These are phyloP conservation scores for Neoarius graeffei DNA, from an alignment of 2,113 vertebrate genomes.

Conservation along the genomic window DNA sequence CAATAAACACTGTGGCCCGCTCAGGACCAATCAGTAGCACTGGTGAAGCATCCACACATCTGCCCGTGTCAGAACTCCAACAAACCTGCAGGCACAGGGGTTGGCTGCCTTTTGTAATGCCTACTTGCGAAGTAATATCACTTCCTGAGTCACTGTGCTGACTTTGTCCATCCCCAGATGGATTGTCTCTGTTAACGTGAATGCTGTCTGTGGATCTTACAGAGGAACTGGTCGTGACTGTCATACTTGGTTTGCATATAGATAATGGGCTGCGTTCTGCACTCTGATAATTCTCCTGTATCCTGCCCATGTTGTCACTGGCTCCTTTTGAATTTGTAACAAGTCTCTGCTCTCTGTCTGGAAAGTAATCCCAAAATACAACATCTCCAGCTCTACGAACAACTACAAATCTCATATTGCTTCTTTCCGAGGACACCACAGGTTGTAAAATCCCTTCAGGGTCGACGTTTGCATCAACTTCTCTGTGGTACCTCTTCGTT, in stretches of 20 bases:
- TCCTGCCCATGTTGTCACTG: neutral
- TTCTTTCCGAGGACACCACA: constrained; percentile 62
- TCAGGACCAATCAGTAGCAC: constrained; percentile 70
- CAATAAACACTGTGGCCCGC: constrained; percentile 76
- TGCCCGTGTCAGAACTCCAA: constrained; percentile 87
- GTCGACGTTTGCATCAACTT: constrained; percentile 7
- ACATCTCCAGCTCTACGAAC: constrained; percentile 63
- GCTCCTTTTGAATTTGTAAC: neutral
- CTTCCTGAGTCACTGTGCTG: neutral
- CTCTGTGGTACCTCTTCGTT: constrained; percentile 48
- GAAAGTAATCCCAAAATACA: constrained; percentile 25
- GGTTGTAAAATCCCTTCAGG: constrained; percentile 2
- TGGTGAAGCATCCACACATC: constrained; percentile 93
- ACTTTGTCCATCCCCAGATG: neutral
- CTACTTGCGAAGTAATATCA: neutral
- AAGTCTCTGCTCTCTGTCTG: neutral
- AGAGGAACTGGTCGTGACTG: neutral
- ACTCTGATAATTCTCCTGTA: neutral
- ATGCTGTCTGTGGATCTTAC: neutral
- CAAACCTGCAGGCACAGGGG: constrained; percentile 66
- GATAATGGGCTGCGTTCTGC: neutral
- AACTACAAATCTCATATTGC: constrained; percentile 50
- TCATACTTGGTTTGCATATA: neutral
- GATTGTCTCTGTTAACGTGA: neutral
- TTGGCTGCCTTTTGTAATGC: neutral